These are phyloP conservation scores for Pagrus major DNA, from an alignment of 2,113 vertebrate species.

Conservation along the genomic window DNA sequence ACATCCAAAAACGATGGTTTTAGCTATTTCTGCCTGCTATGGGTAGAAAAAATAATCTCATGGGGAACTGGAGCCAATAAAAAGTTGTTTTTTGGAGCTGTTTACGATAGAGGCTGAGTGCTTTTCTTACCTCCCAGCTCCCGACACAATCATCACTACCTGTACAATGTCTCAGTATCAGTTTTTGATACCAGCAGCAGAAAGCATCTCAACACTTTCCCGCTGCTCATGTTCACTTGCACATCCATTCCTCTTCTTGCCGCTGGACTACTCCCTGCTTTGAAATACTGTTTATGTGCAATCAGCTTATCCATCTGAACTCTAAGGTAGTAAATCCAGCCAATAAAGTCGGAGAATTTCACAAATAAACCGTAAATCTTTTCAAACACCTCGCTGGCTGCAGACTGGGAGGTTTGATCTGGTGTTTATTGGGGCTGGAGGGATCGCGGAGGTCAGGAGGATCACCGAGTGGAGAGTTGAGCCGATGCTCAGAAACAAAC, in stretches of 20 bases:
- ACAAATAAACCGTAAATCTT: slow-evolving; percentile 27
- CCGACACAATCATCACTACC: not conserved
- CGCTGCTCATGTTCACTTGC: slow-evolving; percentile 2
- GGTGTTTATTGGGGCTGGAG: slow-evolving; percentile 1
- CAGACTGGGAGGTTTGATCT: slow-evolving; percentile 15
- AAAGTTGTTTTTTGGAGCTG: not conserved
- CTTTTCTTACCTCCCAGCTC: not conserved
- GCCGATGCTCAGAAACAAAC: slow-evolving; percentile 17
- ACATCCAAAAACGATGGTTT: not conserved
- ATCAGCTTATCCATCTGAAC: not conserved
- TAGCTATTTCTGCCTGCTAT: not conserved
- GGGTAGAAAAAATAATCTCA: not conserved
- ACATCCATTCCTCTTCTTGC: not conserved
- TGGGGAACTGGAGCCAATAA: not conserved
- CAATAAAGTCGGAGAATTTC: slow-evolving; percentile 26
- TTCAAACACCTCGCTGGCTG: not conserved
- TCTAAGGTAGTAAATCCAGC: slow-evolving; percentile 20
- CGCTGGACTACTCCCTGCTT: not conserved
- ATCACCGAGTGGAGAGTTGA: not conserved
- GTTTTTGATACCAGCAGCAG: not conserved
- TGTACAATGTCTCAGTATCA: not conserved
- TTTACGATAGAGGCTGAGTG: too few species aligned
- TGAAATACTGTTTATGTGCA: slow-evolving; percentile 17
- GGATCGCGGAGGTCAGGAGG: slow-evolving; percentile 2
- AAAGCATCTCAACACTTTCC: not conserved